Conservation (phyloP, 2,888 invertebrate species). For the Ichneumon xanthorius region DNA sequence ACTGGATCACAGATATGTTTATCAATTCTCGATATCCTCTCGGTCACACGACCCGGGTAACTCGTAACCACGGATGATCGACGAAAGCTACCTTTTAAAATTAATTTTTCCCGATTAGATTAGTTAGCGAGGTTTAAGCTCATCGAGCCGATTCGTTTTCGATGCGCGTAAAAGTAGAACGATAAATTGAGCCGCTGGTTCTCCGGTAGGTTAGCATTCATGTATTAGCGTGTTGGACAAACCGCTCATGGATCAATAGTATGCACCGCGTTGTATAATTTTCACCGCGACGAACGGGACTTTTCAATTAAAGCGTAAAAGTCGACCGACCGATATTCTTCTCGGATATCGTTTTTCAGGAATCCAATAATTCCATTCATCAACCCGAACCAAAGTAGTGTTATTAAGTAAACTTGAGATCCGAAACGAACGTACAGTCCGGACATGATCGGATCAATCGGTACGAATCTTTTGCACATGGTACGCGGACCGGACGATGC, state of each 20-base stretch:
- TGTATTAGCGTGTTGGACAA: not conserved
- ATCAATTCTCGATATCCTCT: slow-evolving; percentile 28
- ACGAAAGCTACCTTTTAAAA: not conserved
- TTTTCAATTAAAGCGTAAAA: slow-evolving; percentile 20
- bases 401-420: not conserved
- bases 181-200: slow-evolving; percentile 17
- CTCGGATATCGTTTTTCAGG: not conserved
- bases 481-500: not conserved
- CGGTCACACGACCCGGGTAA: not conserved
- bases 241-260: not conserved
- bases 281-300: not conserved
- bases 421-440: not conserved
- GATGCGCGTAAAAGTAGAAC: not conserved
- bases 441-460: not conserved
- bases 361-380: too few relatives aligned
- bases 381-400: too few relatives aligned
- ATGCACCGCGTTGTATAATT: not conserved
- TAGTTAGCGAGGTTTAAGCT: not conserved
- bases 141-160: not conserved
- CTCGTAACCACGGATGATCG: not conserved
- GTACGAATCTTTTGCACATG: slow-evolving; percentile 9
- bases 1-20: not conserved
- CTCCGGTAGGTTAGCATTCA: not conserved
- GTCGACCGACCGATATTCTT: slow-evolving; percentile 21
- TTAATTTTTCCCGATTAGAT: not conserved